phyloP scores from a whole-genome alignment of 2,888 invertebrate genomes.

The Lasioglossum lativentre region DNA sequence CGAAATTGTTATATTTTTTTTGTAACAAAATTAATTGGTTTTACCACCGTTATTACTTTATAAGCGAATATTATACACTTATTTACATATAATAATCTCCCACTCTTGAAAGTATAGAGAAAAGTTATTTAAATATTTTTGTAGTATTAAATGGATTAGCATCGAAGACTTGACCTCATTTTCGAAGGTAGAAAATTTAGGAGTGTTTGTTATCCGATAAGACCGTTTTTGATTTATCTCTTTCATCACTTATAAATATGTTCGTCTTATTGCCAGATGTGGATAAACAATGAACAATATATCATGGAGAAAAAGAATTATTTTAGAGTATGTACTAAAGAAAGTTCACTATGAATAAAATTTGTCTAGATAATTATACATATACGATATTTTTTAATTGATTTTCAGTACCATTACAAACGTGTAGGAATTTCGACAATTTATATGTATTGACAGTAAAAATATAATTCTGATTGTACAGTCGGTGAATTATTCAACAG shows the following conservation, averaged over 20 bases:
- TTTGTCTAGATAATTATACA: not conserved
- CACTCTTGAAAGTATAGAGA: not conserved
- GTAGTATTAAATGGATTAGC: not conserved
- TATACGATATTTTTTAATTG: not conserved
- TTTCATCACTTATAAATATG: not conserved
- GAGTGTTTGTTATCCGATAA: conserved; percentile 11
- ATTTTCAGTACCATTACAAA: not conserved
- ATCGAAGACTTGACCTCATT: conserved; percentile 12
- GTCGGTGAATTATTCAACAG: not conserved
- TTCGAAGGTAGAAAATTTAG: not conserved
- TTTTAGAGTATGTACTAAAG: not conserved
- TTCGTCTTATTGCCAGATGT: not conserved
- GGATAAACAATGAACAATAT: not conserved
- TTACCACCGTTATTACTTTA: no score
- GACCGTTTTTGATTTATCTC: not conserved
- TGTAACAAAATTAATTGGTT: not conserved
- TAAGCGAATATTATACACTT: no score
- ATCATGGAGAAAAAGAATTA: not conserved
- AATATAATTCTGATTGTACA: not conserved
- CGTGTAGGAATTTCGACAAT: not conserved
- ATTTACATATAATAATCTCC: not conserved
- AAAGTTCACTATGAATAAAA: not conserved
- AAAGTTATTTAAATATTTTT: not conserved
- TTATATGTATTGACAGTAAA: not conserved
- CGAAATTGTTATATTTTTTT: not conserved